Base-by-base conservation (phyloP, 1,140 invertebrate species). In the Drosophila serrata region DNA sequence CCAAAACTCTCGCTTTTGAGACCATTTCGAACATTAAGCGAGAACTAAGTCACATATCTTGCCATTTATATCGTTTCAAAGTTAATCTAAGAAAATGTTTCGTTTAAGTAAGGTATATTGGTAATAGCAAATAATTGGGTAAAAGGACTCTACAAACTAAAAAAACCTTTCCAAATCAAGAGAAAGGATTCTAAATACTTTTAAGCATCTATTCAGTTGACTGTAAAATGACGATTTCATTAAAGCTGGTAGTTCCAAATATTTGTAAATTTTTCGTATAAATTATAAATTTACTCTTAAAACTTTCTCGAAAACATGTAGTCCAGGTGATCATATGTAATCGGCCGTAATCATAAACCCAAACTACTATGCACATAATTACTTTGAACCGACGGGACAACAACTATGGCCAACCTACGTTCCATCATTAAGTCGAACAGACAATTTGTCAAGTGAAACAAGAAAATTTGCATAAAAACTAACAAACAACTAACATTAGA, bases 381-480 rank as follows among this genome's bases (percentile, higher is more conserved):
- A 62, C 17, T 63, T 35, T 35, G 48, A 42, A 35, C 19, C 46
- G 12, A 39, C 24, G 11, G 42, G 15, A 43, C 33, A 15, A 4
- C 37, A 75, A 57, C 42, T 37, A 37, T 35, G 43, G 61, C 55
- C 63, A 56, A 48, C 67, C 68, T 74, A 72, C 75, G 75, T 73
- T 86, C 69, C 82, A 82, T 86, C 82, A 87, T 86, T 87, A 86
- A 87, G 84, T 72, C 69, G 53, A 86, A 82, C 82, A 82, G 82
- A 88, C 84, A 88, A 86, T 86, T 86, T 86, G 82, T 88, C 82
- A 86, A 88, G 75, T 73, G 79, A 65, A 88, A 86, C 82, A 77
- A 76, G 82, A 79, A 87, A 79, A 86, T 86, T 86, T 86, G 82
- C 82, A 86, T 86, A 79, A 72, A 86, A 87, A 87, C 74, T 67